Evolutionary conservation across 2,797 vertebrate genomes (phyloP), one percentile per base, ranked within the genome.

Genomic region (Hydrophis major): DNA sequence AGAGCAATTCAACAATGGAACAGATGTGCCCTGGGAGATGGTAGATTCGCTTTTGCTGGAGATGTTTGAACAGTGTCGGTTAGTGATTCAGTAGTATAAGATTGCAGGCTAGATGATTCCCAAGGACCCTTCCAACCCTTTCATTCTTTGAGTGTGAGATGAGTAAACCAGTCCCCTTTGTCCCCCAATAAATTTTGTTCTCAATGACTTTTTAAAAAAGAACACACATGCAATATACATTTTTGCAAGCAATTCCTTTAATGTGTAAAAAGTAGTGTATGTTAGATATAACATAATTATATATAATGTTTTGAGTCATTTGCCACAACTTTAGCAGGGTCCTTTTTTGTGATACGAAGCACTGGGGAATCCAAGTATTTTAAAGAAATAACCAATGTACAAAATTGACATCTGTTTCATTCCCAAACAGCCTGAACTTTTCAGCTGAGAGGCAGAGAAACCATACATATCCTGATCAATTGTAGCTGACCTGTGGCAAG

Each of bases 401-500:
- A 42, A 89, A 47, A 18, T 55, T 92, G 83, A 63, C 37, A 37
- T 88, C 88, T 63, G 11, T 69, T 94, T 91, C 57, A 89, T 8
- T 37, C 28, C 37, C 37, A 32, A 86, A 28, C 50, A 91, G 69
- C 50, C 57, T 91, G 28, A 94, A 66, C 57, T 28, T 92, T 92
- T 91, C 28, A 28, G 69, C 14, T 50, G 32, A 94, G 42, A 93
- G 32, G 63, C 42, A 14, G 56, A 56, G 61, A 94, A 66, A 92
- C 90, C 66, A 86, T 28, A 92, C 66, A 83, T 69, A 94, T 50
- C 91, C 37, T 92, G 63, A 90, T 92, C 89, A 63, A 37, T 83
- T 88, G 50, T 47, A 66, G 66, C 56, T 90, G 91, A 92, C 89
- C 91, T 94, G 66, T 92, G 89, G 89, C 91, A 90, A 88, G 50